Evolutionary conservation across 1,140 invertebrate genomes (phyloP), one percentile per base, ranked within the genome.

Genomic region (Mylabris phalerata): DNA sequence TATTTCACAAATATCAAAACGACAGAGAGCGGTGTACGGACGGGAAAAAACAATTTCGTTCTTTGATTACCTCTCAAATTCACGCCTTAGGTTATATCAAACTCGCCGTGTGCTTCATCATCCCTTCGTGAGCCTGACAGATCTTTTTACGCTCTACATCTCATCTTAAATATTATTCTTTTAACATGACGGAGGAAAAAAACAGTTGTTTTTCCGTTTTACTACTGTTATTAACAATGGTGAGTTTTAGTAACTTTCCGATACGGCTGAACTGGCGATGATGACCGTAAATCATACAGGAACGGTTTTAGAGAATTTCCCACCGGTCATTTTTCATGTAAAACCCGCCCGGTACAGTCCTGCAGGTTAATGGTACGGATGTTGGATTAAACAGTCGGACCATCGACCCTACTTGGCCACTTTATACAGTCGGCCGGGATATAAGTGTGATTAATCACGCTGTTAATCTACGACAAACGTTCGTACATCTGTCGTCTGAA

Each of bases 111-210:
- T 40, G 41, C 56, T 49, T 45, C 48, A 50, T 58, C 56, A 50
- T 57, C 47, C 43, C 55, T 39, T 51, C 39, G 32, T 50, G 45
- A 43, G 19, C 45, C 47, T 61, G 60, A 61, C 60, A 61, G 60
- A 58, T 61, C 55, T 56, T 61, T 61, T 58, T 48, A 61, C 60
- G 55, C 60, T 52, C 50, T 55, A 51, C 43, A 51, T 57, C 49
- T 48, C 42, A 61, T 61, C 60, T 58, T 61, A 61, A 61, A 61
- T 61, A 61, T 61, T 61, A 55, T 57, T 58, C 47, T 51, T 58
- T 61, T 58, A 52, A 61, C 60, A 61, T 52, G 43, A 32, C 4
- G 32, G 7, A 2, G 32, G 32, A 32, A 32, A 32, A 32, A 32
- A 32, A 32, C 32, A 5, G 32, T 32, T 32, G 32, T 32, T 32